Evolutionary conservation across 1,140 invertebrate species (phyloP).

Genomic region (Dendrolimus kikuchii): DNA sequence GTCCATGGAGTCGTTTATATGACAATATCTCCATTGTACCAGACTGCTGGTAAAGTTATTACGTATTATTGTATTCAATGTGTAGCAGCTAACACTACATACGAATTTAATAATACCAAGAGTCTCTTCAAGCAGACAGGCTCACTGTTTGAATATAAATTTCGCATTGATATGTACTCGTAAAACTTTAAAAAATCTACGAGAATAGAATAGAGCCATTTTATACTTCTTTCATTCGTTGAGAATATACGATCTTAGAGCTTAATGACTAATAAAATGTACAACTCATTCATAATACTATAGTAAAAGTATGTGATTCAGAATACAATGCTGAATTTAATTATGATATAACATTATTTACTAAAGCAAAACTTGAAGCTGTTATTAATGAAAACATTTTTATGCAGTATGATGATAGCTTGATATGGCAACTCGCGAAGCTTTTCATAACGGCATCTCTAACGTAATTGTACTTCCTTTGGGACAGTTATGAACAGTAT

Average conservation of each 20-base stretch:
- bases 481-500: constrained; percentile 35
- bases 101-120: constrained; percentile 14
- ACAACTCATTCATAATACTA: too few species aligned
- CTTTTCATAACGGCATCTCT: constrained; percentile 33
- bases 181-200: constrained; percentile 6
- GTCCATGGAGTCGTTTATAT: constrained; percentile 13
- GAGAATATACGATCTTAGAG: too few species aligned
- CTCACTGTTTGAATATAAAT: constrained; percentile 15
- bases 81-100: neutral
- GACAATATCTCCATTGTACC: constrained; percentile 18
- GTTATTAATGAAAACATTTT: neutral
- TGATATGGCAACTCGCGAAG: constrained; percentile 1
- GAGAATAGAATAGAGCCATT: neutral
- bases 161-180: constrained; percentile 4
- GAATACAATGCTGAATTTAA: too few species aligned
- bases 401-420: neutral
- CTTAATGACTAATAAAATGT: too few species aligned
- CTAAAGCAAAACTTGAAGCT: too few species aligned
- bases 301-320: too few species aligned
- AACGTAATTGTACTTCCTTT: constrained; percentile 45
- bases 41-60: constrained; percentile 11
- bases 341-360: too few species aligned
- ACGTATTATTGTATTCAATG: constrained; percentile 16
- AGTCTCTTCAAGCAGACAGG: constrained; percentile 3
- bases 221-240: neutral